Evolutionary conservation across 2,113 vertebrate species (phyloP).

Genomic region (Larimichthys polyactis): DNA sequence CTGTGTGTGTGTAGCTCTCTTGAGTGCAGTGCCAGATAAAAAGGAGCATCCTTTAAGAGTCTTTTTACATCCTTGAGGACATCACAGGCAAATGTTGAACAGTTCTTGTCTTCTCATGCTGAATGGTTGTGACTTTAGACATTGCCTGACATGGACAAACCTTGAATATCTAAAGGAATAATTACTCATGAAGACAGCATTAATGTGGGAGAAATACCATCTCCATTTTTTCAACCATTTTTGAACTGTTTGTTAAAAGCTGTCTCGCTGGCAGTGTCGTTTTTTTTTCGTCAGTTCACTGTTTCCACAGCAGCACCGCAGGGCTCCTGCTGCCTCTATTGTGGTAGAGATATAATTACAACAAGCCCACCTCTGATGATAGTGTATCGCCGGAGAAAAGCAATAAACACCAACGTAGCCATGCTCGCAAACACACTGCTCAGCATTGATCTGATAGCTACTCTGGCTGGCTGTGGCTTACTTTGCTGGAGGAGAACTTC

Average conservation of each 20-base stretch:
- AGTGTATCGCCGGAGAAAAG: constrained; percentile 65
- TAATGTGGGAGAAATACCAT: not conserved
- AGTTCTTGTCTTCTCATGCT: not conserved
- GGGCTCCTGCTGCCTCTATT: constrained; percentile 58
- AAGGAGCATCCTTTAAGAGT: constrained; percentile 11
- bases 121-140: not conserved
- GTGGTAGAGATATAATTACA: constrained; percentile 74
- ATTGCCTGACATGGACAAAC: not conserved
- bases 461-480: constrained; percentile 52
- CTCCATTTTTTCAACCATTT: constrained; percentile 20
- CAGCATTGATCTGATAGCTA: constrained; percentile 64
- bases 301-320: constrained; percentile 63
- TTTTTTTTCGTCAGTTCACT: constrained; percentile 51
- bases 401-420: constrained; percentile 66
- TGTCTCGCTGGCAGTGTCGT: constrained; percentile 20
- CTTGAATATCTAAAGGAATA: constrained; percentile 10
- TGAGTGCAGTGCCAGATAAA: constrained; percentile 6
- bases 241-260: constrained; percentile 19
- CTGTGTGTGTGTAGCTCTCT: constrained; percentile 26
- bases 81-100: constrained; percentile 7
- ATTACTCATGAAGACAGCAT: not conserved
- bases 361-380: constrained; percentile 72
- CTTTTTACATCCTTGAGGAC: constrained; percentile 23
- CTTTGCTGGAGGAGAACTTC: constrained; percentile 69
- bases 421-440: constrained; percentile 43